These are phyloP conservation scores for Pseudococcus viburni DNA, from an alignment of 2,888 invertebrate species.

Conservation along the genomic window DNA sequence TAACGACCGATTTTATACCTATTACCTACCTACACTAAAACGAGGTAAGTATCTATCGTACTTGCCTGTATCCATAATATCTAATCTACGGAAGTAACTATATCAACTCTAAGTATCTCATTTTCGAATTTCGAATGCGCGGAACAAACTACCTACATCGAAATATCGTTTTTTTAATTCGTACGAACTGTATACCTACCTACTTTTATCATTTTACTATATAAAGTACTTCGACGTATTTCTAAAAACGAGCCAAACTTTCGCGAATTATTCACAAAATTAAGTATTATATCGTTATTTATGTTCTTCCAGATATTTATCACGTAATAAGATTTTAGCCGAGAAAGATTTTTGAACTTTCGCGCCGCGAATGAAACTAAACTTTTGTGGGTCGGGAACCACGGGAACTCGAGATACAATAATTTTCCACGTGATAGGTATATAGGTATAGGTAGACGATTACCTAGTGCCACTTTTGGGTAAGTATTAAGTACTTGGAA, in stretches of 20 bases:
- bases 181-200: background rate
- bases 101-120: too few relatives aligned
- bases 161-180: background rate
- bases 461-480: too few relatives aligned
- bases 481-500: too few relatives aligned
- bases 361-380: background rate
- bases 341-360: constrained; percentile 19
- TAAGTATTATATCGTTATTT: background rate
- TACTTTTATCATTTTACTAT: background rate
- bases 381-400: background rate
- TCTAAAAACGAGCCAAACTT: constrained; percentile 18
- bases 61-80: too few relatives aligned
- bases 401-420: background rate
- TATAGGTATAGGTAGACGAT: too few relatives aligned
- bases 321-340: background rate
- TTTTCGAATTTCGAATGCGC: too few relatives aligned
- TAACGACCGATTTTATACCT: background rate
- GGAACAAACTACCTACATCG: background rate
- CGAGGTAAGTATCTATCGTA: too few relatives aligned
- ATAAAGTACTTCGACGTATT: background rate
- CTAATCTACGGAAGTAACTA: too few relatives aligned
- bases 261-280: background rate
- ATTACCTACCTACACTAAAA: background rate
- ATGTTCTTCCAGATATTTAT: constrained; percentile 5
- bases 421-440: too few relatives aligned